A percentile compares a stretch with the other conserved stretches of the same genome.
Conservation (phyloP, 2,888 invertebrate genomes). For the Camptogramma bilineatum region DNA sequence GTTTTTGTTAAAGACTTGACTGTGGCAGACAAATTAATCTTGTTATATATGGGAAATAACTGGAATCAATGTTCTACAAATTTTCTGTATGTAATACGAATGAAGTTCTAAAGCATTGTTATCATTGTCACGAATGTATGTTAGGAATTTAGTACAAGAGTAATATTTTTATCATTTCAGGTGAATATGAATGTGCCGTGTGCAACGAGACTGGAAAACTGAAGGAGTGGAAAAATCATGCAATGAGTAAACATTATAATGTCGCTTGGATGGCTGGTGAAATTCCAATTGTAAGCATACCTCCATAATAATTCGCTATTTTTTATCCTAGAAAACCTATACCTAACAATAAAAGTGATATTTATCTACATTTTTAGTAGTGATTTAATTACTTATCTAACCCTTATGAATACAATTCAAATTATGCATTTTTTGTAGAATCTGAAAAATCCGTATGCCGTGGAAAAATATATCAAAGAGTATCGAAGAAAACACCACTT, state of each 20-base stretch:
- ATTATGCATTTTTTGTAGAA: constrained; percentile 72
- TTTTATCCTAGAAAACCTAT: too few species aligned
- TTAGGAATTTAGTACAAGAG: neutral
- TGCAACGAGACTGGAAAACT: constrained; percentile 53
- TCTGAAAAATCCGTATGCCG: constrained; percentile 73
- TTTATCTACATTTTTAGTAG: too few species aligned
- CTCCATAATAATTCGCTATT: too few species aligned
- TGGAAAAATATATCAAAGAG: constrained; percentile 72
- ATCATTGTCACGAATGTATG: neutral
- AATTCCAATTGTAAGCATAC: constrained; percentile 62
- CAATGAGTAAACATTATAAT: constrained; percentile 67
- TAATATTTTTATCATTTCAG: constrained; percentile 35
- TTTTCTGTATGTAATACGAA: neutral
- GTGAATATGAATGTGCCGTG: constrained; percentile 56
- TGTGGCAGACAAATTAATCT: neutral
- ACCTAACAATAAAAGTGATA: too few species aligned
- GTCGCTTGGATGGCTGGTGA: constrained; percentile 67
- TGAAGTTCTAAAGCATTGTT: neutral
- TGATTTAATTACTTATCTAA: too few species aligned
- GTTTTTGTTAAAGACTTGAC: neutral
- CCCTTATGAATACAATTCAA: neutral
- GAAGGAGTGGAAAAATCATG: constrained; percentile 58
- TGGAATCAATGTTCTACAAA: neutral
- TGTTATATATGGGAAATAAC: neutral
- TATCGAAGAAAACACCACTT: constrained; percentile 75